These are phyloP conservation scores for Okapia johnstoni DNA, from an alignment of 2,113 vertebrate species.

Conservation along the genomic window DNA sequence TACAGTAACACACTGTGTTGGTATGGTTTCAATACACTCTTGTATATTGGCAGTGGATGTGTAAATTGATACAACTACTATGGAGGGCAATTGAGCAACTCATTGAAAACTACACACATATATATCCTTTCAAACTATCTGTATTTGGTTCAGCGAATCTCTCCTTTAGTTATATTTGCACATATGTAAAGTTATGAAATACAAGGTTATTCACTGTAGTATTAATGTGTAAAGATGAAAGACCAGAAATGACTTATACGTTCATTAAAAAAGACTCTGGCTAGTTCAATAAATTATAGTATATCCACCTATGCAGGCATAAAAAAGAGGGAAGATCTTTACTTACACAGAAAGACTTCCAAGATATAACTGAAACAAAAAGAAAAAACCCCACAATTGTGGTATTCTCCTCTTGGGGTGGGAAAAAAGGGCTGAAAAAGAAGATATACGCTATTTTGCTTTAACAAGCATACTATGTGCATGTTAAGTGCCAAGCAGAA, in stretches of 20 bases:
- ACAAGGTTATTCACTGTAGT: neutral
- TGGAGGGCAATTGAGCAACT: neutral
- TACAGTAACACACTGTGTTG: neutral
- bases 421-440: neutral
- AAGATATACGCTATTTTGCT: neutral
- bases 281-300: neutral
- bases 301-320: neutral
- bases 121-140: neutral
- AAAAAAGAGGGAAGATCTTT: neutral
- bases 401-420: neutral
- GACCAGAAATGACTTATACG: neutral
- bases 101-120: neutral
- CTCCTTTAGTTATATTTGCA: neutral
- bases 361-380: neutral
- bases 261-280: neutral
- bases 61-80: neutral
- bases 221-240: conserved; percentile 1
- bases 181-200: neutral
- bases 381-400: neutral
- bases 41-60: neutral
- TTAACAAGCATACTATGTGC: neutral
- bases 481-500: neutral
- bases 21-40: neutral
- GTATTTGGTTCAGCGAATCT: neutral
- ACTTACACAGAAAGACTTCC: neutral